phyloP scores from a whole-genome alignment of 2,797 vertebrate species.

The Tragelaphus oryx region DNA sequence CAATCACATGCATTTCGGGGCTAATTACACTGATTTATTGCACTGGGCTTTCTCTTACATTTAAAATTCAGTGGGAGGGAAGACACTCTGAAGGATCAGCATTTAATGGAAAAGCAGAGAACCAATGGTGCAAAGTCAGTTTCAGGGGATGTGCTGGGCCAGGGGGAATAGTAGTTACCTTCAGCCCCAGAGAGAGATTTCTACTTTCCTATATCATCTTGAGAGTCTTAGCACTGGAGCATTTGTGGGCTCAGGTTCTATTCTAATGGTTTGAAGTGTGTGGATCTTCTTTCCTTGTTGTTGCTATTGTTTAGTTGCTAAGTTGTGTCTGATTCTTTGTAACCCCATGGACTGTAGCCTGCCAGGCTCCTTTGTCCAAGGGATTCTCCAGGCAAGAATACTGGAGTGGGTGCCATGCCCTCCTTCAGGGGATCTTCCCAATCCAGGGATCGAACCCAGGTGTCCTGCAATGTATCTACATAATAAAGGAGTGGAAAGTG shows the following conservation, averaged over 20 bases:
- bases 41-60: constrained; percentile 62
- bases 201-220: not conserved
- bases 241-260: not conserved
- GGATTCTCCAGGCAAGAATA: not conserved
- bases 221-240: not conserved
- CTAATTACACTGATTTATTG: constrained; percentile 64
- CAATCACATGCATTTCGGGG: constrained; percentile 51
- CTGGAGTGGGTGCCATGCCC: not conserved
- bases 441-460: not conserved
- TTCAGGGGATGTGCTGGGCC: not conserved
- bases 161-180: not conserved
- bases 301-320: not conserved
- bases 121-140: not conserved
- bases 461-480: not conserved
- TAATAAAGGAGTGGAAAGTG: not conserved
- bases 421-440: not conserved
- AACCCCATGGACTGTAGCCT: not conserved
- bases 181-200: not conserved
- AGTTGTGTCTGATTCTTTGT: not conserved
- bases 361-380: not conserved
- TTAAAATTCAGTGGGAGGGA: constrained; percentile 28
- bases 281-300: not conserved
- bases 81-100: not conserved
- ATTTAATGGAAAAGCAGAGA: not conserved
- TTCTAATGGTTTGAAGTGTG: not conserved